A percentile compares a stretch with the other conserved stretches of the same genome.
Evolutionary conservation across 2,797 vertebrate genomes (phyloP).

Genomic region (Bryconaethiops microstoma): DNA sequence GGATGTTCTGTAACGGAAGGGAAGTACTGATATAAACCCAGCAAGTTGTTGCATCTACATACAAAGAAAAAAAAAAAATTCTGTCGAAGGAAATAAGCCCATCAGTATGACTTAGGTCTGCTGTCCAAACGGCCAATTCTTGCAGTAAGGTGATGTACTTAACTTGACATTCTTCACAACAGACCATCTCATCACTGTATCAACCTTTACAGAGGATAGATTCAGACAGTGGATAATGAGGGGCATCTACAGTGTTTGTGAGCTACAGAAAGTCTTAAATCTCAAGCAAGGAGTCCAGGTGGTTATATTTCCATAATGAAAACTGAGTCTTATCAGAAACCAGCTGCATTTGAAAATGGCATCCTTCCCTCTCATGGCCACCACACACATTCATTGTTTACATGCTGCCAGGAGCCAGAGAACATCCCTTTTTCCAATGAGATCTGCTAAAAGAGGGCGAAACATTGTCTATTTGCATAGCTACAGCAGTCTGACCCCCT

Average conservation of each 20-base stretch:
- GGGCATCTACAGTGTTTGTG: constrained; percentile 29
- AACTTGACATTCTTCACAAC: constrained; percentile 6
- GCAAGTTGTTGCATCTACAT: not conserved
- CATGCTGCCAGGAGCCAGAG: constrained; percentile 32
- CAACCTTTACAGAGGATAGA: constrained; percentile 1
- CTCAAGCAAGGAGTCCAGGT: constrained; percentile 19
- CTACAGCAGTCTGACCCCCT: constrained; percentile 33
- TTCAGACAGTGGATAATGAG: constrained; percentile 25
- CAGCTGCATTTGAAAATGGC: constrained; percentile 13
- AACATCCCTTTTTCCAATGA: constrained; percentile 46
- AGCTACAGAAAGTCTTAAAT: constrained; percentile 43
- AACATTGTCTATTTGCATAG: constrained; percentile 55
- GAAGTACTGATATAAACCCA: not conserved
- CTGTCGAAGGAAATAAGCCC: not conserved
- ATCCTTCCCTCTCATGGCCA: constrained; percentile 25
- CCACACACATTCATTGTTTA: constrained; percentile 10
- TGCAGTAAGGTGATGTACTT: constrained; percentile 17
- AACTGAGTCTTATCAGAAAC: not conserved
- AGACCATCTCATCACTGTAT: not conserved
- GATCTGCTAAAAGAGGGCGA: constrained; percentile 33
- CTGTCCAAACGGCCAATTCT: not conserved
- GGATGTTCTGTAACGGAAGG: not conserved
- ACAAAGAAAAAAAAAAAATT: constrained; percentile 16
- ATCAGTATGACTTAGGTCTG: not conserved
- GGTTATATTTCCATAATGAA: constrained; percentile 19